Conservation (phyloP, 2,797 vertebrate genomes). For the Typhlichthys subterraneus region DNA sequence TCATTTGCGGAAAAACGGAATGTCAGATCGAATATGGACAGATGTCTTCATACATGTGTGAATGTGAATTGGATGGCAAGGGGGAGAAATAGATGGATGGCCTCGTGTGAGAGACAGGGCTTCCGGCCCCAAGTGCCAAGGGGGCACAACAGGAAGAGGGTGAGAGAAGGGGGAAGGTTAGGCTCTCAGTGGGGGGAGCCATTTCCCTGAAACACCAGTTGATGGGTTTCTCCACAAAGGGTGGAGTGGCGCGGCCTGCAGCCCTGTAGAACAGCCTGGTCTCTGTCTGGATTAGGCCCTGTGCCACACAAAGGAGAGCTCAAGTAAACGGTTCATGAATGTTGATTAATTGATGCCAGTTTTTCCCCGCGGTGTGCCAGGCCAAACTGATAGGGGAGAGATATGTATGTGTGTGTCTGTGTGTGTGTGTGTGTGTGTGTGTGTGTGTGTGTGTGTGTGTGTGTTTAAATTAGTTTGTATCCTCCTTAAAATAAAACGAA, state of each 20-base stretch:
- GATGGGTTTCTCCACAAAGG: constrained; percentile 78
- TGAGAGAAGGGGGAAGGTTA: constrained; percentile 73
- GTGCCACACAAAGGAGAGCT: constrained; percentile 79
- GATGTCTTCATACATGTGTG: constrained; percentile 85
- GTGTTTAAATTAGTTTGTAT: constrained; percentile 19
- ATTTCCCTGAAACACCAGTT: constrained; percentile 80
- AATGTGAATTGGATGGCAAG: constrained; percentile 77
- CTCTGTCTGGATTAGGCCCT: constrained; percentile 83
- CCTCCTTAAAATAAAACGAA: constrained; percentile 19
- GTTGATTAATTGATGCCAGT: constrained; percentile 87
- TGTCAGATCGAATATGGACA: constrained; percentile 84
- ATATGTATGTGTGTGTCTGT: constrained; percentile 40
- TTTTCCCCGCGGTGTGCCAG: constrained; percentile 78
- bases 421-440: constrained; percentile 12
- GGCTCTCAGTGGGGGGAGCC: constrained; percentile 75
- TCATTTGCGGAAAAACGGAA: constrained; percentile 84
- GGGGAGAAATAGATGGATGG: constrained; percentile 72
- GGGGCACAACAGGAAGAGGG: constrained; percentile 72
- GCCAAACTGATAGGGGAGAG: constrained; percentile 72
- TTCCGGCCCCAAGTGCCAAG: constrained; percentile 80
- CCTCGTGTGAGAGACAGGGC: constrained; percentile 74
- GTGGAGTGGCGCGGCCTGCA: constrained; percentile 79
- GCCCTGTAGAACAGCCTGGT: constrained; percentile 81
- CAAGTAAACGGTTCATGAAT: constrained; percentile 87
- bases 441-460: not conserved